These are phyloP conservation scores for Limnephilus auricula DNA, from an alignment of 2,888 invertebrate genomes.

Conservation along the genomic window DNA sequence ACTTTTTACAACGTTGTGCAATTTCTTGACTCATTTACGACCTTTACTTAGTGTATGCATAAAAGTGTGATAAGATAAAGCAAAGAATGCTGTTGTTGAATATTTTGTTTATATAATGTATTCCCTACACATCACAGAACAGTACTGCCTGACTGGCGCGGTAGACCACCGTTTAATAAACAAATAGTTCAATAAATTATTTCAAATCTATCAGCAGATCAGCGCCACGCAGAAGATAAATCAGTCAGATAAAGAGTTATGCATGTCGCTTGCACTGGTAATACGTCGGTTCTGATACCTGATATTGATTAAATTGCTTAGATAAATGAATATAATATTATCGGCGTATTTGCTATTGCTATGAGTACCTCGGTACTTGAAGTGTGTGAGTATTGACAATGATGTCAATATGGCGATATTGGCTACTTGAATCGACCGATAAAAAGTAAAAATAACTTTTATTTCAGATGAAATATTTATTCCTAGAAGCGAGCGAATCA, in stretches of 20 bases:
- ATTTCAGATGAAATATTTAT: background rate
- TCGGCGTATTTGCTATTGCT: background rate
- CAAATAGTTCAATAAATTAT: background rate
- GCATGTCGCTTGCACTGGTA: slow-evolving; percentile 6
- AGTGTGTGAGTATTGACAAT: background rate
- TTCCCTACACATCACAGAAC: background rate
- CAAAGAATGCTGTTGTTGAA: background rate
- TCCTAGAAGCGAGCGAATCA: no score
- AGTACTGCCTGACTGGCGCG: background rate
- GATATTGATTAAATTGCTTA: slow-evolving; percentile 12
- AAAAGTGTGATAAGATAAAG: background rate
- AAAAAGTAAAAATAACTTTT: background rate
- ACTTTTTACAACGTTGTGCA: background rate
- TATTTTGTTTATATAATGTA: background rate
- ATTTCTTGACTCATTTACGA: background rate
- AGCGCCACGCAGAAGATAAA: background rate
- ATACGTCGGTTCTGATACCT: slow-evolving; percentile 4
- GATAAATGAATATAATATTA: slow-evolving; percentile 15
- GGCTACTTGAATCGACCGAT: background rate
- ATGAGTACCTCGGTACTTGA: background rate
- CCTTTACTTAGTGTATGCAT: no score
- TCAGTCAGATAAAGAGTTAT: slow-evolving; percentile 6
- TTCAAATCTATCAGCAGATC: background rate
- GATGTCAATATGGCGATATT: background rate
- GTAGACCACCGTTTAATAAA: background rate